Evolutionary conservation across 2,113 vertebrate species (phyloP).

Genomic region (Pelusios castaneus): DNA sequence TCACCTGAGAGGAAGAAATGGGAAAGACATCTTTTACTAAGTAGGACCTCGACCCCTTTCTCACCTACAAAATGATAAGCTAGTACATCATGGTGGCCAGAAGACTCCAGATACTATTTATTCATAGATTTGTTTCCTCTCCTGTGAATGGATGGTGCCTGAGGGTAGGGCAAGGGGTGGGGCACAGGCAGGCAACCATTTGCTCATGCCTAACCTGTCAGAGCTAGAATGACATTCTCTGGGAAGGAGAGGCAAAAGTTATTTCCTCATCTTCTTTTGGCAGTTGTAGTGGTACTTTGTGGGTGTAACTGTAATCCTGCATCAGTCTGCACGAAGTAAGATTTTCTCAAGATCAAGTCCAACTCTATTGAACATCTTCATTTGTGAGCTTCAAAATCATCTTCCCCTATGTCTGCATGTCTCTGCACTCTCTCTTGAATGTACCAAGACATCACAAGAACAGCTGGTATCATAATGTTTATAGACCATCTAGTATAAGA

Average conservation of each 20-base stretch:
- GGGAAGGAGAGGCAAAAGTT: neutral
- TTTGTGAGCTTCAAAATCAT: neutral
- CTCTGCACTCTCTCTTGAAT: neutral
- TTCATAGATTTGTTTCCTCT: too few relatives aligned
- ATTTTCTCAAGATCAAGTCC: neutral
- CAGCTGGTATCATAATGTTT: neutral
- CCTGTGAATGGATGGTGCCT: too few relatives aligned
- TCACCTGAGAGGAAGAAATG: too few relatives aligned
- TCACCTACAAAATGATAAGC: too few relatives aligned
- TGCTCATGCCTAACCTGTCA: neutral
- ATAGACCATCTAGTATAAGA: neutral
- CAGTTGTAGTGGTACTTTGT: neutral
- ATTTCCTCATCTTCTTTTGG: neutral
- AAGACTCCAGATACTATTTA: too few relatives aligned
- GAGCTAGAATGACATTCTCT: neutral
- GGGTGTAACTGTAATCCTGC: neutral
- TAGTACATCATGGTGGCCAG: too few relatives aligned
- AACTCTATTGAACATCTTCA: neutral
- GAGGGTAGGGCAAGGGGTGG: neutral
- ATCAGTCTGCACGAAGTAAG: neutral
- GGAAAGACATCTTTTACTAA: too few relatives aligned
- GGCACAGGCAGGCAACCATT: neutral
- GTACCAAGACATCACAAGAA: neutral
- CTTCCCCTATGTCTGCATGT: neutral
- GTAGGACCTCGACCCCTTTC: too few relatives aligned